Percentiles rank a stretch among this genome's conserved stretches.
Evolutionary conservation across 2,888 invertebrate genomes (phyloP).

Genomic region (Coenonympha arcania): DNA sequence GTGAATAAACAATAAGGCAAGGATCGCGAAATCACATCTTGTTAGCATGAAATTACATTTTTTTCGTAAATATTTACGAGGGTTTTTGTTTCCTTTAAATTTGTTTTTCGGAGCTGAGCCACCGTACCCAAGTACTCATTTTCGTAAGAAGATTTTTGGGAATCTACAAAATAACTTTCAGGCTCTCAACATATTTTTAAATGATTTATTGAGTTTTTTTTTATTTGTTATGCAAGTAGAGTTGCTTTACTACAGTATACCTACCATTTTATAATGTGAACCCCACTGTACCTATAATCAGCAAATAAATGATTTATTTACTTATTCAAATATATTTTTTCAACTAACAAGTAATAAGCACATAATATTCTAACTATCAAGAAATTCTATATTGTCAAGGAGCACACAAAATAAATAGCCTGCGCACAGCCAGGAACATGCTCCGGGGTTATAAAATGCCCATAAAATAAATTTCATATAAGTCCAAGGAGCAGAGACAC

Average conservation of each 20-base stretch:
- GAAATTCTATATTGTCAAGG: too few relatives aligned
- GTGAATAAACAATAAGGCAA: conserved; percentile 20
- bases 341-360: too few relatives aligned
- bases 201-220: too few relatives aligned
- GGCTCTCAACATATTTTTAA: not conserved
- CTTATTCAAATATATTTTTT: too few relatives aligned
- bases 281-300: too few relatives aligned
- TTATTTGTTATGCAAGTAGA: too few relatives aligned
- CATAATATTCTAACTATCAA: too few relatives aligned
- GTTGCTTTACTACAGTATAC: too few relatives aligned
- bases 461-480: conserved; percentile 71
- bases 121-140: conserved; percentile 14
- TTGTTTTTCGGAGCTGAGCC: conserved; percentile 9
- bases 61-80: conserved; percentile 21
- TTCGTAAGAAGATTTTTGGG: conserved; percentile 8
- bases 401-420: conserved; percentile 11
- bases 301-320: too few relatives aligned
- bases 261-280: too few relatives aligned
- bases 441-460: conserved; percentile 62
- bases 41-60: conserved; percentile 21
- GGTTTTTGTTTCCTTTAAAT: conserved; percentile 17
- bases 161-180: not conserved
- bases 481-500: conserved; percentile 65
- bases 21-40: conserved; percentile 21
- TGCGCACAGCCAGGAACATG: conserved; percentile 47